Evolutionary conservation across 1,140 invertebrate species (phyloP), one percentile per base, ranked within the genome.

Genomic region (Zaprionus kolodkinae): DNA sequence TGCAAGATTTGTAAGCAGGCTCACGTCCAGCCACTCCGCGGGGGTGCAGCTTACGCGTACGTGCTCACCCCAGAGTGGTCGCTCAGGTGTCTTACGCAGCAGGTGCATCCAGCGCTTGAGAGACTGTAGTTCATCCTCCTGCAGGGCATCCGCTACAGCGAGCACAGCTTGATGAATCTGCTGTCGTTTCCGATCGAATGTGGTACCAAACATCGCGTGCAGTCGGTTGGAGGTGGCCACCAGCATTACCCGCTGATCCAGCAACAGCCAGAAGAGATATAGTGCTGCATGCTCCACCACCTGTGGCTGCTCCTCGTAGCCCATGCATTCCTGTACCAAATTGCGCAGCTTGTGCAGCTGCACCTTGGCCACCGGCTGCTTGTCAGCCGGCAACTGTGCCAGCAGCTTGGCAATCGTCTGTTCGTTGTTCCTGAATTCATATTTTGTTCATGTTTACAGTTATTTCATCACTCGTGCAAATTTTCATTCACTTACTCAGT

Each of bases 261-360:
- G 65, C 35, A 92, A 59, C 55, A 91, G 66, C 91, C 91, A 92
- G 33, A 92, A 92, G 0, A 92, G 72, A 60, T 78, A 92, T 0
- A 92, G 66, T 0, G 91, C 60, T 0, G 91, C 91, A 76, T 92
- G 91, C 30, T 92, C 91, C 6, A 91, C 91, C 50, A 92, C 91
- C 64, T 91, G 71, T 48, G 91, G 91, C 73, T 92, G 79, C 61
- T 92, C 91, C 64, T 92, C 91, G 56, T 92, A 92, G 25, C 91
- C 91, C 91, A 92, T 91, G 56, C 81, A 91, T 60, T 91, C 91
- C 71, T 87, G 84, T 2, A 92, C 91, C 3, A 92, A 35, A 56
- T 90, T 92, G 9, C 91, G 81, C 48, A 92, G 63, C 43, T 92
- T 92, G 7, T 92, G 78, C 13, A 92, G 64, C 11, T 92, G 81